Evolutionary conservation across 37 sponge, comb jelly and placozoan genomes (phyloP).

Genomic region (Bolinopsis microptera): DNA sequence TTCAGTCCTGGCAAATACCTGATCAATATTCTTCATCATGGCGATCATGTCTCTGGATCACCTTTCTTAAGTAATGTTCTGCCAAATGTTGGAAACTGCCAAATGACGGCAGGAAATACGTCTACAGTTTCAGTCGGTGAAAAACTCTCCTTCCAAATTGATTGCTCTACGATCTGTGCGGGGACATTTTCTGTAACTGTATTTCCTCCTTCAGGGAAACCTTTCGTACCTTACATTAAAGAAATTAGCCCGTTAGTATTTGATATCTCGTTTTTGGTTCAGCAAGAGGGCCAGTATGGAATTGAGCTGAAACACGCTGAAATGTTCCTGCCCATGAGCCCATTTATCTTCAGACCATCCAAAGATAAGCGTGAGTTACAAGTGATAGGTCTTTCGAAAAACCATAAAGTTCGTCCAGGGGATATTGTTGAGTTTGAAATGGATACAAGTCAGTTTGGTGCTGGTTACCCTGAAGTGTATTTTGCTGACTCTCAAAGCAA

Average conservation of each 20-base stretch:
- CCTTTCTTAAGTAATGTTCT: not conserved
- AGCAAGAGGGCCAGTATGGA: not conserved
- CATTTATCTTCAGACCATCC: not conserved
- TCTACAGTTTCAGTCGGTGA: not conserved
- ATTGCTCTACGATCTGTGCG: not conserved
- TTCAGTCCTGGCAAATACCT: not conserved
- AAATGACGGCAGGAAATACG: not conserved
- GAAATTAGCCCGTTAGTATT: not conserved
- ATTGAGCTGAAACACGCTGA: not conserved
- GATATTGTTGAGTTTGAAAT: not conserved
- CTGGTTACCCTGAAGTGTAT: not conserved
- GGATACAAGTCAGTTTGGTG: not conserved
- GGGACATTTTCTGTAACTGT: not conserved
- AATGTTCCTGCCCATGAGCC: conserved; percentile 8
- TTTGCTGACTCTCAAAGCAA: not conserved
- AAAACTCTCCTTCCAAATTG: not conserved
- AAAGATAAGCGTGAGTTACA: not conserved
- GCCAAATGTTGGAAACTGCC: not conserved
- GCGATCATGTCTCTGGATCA: not conserved
- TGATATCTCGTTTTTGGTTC: not conserved
- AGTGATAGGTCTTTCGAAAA: not conserved
- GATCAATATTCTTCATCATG: not conserved
- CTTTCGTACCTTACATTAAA: not conserved
- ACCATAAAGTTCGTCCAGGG: not conserved
- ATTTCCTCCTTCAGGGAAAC: not conserved